Evolutionary conservation across 2,888 invertebrate genomes (phyloP), one percentile per base, ranked within the genome.

Genomic region (Acleris literana): DNA sequence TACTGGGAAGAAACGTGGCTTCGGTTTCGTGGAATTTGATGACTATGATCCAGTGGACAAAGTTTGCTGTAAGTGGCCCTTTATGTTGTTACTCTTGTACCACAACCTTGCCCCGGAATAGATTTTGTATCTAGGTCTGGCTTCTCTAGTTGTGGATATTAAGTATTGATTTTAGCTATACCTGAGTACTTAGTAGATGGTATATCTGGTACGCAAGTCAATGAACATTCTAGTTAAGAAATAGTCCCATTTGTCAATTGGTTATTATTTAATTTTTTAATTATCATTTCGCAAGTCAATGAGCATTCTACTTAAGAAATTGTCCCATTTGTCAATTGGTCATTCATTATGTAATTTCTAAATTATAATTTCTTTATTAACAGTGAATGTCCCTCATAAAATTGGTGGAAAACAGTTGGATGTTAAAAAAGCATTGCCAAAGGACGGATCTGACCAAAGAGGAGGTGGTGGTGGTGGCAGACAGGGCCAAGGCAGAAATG

Each of bases 21-120:
- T 99, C 86, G 99, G 97, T 29, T 99, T 99, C 85, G 96, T 99
- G 46, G 98, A 98, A 85, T 99, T 98, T 85, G 98, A 98, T 81
- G 99, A 99, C 84, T 98, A 98, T 81, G 99, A 99, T 88, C 96
- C 98, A 4, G 99, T 99, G 64, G 99, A 99, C 85, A 99, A 99
- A 94, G 97, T 98, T 84, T 97, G 98, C 80, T 94, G 97, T 97
- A 93, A 96, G 97, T 96, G 78, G 76, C 16, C 52, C 56, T 48
- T 59, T 58, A 57, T 62, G 44, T 44, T 49, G n/a, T 56, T 52
- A 63, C 57, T 44, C 29, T 51, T 22, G 18, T 73, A 7, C 87
- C 91, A 92, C 92, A 92, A 85, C 75, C 82, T 92, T 92, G 92
- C 92, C 92, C 92, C 92, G 91, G 88, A 82, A 74, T 87, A 86